These are phyloP conservation scores for Antechinus stuartii DNA, from an alignment of 2,113 vertebrate genomes.

Conservation along the genomic window DNA sequence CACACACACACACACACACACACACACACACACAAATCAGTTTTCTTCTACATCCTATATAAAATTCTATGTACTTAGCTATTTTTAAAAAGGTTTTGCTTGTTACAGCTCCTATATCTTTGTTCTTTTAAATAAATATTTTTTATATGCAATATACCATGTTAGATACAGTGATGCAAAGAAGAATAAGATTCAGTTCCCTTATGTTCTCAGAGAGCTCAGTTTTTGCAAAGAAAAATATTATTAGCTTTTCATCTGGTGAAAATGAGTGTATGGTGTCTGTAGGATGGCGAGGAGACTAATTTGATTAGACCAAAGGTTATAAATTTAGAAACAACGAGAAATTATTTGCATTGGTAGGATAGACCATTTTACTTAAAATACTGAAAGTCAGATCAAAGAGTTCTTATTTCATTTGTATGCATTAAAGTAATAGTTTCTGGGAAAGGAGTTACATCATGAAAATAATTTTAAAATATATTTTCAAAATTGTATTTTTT, in stretches of 20 bases:
- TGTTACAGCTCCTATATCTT: background rate
- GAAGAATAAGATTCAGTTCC: background rate
- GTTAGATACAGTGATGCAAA: background rate
- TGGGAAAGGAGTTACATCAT: background rate
- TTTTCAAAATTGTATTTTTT: no score
- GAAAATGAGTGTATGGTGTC: background rate
- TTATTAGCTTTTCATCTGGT: background rate
- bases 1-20: no score
- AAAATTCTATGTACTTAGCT: background rate
- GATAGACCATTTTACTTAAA: background rate
- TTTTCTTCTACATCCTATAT: background rate
- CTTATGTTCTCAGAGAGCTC: background rate
- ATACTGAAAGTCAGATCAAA: background rate
- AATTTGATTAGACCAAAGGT: background rate
- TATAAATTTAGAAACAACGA: background rate
- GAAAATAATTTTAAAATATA: background rate
- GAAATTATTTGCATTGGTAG: background rate
- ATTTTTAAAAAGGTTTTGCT: background rate
- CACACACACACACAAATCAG: no score
- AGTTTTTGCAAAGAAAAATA: background rate
- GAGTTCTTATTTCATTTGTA: constrained; percentile 18
- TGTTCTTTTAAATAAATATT: background rate
- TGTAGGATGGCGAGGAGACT: background rate
- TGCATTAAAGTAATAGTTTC: constrained; percentile 23
- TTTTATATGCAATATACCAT: background rate